These are phyloP conservation scores for Colossoma macropomum DNA, from an alignment of 2,113 vertebrate species.

Conservation along the genomic window DNA sequence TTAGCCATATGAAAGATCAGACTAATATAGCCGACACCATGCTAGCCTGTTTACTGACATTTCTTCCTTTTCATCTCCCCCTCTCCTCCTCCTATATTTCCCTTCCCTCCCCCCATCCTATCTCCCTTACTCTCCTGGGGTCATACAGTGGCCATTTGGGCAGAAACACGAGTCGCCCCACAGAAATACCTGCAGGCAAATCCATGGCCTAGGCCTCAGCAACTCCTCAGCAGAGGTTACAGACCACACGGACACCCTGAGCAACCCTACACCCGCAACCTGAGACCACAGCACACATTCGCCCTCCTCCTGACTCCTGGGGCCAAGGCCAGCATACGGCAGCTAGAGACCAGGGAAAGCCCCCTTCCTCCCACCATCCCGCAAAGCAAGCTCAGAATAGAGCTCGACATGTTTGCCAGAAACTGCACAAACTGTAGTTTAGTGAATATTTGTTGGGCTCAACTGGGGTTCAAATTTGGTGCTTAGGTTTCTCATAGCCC, in stretches of 20 bases:
- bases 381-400: background rate
- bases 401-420: background rate
- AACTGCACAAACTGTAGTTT: no score
- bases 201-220: background rate
- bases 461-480: no score
- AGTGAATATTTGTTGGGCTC: no score
- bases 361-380: background rate
- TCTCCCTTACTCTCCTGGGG: background rate
- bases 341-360: background rate
- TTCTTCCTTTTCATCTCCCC: no score
- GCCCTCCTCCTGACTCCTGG: constrained; percentile 14
- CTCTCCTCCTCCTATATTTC: background rate
- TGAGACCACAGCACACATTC: background rate
- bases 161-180: background rate
- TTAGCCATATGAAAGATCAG: background rate
- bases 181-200: constrained; percentile 12
- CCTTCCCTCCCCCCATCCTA: background rate
- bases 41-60: no score
- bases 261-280: constrained; percentile 6
- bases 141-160: background rate
- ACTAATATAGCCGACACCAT: background rate
- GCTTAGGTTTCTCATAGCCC: no score
- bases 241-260: constrained; percentile 10
- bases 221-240: background rate
- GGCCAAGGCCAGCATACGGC: background rate